Base-by-base conservation (phyloP, 2,797 vertebrate species). In the Diplodus sargus region DNA sequence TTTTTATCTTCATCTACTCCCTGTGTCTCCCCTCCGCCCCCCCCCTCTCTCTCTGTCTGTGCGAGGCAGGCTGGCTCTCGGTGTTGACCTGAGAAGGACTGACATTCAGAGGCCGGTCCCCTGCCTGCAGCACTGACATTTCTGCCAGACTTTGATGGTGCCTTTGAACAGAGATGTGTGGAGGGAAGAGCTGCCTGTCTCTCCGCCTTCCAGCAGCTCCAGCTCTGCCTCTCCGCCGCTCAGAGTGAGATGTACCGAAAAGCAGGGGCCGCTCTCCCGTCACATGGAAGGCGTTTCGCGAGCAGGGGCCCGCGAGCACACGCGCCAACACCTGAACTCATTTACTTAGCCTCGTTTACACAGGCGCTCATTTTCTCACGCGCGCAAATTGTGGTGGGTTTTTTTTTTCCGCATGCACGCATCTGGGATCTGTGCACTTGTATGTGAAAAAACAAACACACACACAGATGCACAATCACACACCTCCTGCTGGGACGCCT, bases 61-160 rank as follows among this genome's bases (percentile, higher is more conserved):
- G 79, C 77, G 58, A 84, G 88, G 87, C 89, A 71, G 86, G 71
- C 93, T 89, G 85, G 89, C 91, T 93, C 86, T 91, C 78, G 45
- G 87, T 91, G 92, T 92, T 94, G 94, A 94, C 93, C 93, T 94
- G 92, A 93, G 92, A 93, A 93, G 90, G 91, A 93, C 86, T 95
- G 94, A 94, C 94, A 95, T 95, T 95, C 93, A 95, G 90, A 93
- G 91, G 91, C 91, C 86, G 88, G 89, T 94, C 93, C 92, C 92
- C 94, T 92, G 92, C 94, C 93, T 95, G 92, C 94, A 93, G 92
- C 87, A 82, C 89, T 95, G 95, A 96, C 95, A 95, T 96, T 95
- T 95, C 92, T 94, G 93, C 93, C 91, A 92, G 89, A 93, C 94
- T 95, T 95, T 95, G 94, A 96, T 95, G 94, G 90, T 84, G 91